Base-by-base conservation (phyloP, 2,113 vertebrate species). In the Apodemus sylvaticus region DNA sequence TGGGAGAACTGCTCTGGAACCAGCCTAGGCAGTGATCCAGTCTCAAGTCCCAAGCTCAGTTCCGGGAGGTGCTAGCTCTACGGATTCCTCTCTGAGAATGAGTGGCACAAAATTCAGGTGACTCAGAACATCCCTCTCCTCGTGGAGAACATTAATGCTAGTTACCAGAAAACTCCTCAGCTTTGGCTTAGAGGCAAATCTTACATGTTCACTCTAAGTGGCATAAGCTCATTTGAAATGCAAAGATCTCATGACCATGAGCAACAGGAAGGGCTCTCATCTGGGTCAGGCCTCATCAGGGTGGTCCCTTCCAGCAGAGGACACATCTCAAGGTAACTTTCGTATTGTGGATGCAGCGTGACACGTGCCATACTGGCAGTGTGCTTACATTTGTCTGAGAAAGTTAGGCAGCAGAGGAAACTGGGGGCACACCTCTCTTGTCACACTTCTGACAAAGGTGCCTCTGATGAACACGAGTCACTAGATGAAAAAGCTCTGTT, bases 161-260 rank as follows among this genome's bases (percentile, higher is more conserved):
- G 96, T 96, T 94, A 97, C 92, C 97, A 97, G 90, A 94, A 97
- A 90, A 93, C 97, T 81, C 93, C 88, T 94, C 96, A 97, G 90
- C 53, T 66, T 90, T 90, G 87, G 87, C 74, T 94, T 91, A 70
- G 62, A 93, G 88, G 91, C 96, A 92, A 51, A 81, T 96, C 66
- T 91, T 89, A 92, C 93, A 70, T 77, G 76, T 83, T 90, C 70
- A 92, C 55, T 88, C 64, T 89, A 88, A 86, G 93, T 78, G 58
- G 89, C 83, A 95, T 91, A 90, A 94, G 92, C 71, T 71, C 90
- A n/a, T 85, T 91, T 90, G 39, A 90, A 96, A 94, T 71, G 74
- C 66, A 68, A 92, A 96, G 90, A 95, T 94, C 36, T 94, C 81
- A 78, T 39, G 92, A 91, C 93, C 79, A 86, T 55, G 13, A 95